These are phyloP conservation scores for Pollicipes pollicipes DNA, from an alignment of 1,140 invertebrate genomes.

Conservation along the genomic window DNA sequence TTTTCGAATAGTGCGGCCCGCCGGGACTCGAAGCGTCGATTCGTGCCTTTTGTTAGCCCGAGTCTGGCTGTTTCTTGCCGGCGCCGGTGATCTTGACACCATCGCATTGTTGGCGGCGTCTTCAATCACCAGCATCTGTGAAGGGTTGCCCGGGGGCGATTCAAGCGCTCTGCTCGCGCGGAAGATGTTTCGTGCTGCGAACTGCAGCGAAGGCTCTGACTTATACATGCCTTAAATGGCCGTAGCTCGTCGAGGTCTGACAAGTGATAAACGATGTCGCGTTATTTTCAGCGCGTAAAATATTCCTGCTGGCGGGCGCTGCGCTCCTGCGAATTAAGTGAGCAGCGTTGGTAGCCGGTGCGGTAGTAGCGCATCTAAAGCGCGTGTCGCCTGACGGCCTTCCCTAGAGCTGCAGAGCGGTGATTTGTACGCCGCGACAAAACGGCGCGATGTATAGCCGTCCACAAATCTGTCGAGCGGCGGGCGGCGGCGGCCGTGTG, in stretches of 20 bases:
- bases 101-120: neutral
- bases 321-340: neutral
- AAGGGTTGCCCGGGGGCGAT: no score
- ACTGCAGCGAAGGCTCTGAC: neutral
- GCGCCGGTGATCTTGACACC: neutral
- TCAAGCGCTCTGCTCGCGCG: no score
- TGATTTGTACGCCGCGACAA: neutral
- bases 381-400: no score
- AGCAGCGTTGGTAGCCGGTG: no score
- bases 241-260: neutral
- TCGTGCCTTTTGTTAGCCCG: neutral
- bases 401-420: neutral
- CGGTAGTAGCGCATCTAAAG: neutral
- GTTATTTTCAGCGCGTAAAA: neutral
- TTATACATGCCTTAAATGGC: neutral
- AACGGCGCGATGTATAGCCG: no score
- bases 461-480: neutral
- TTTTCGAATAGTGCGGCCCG: neutral
- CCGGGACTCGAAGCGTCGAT: no score
- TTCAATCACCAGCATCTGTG: neutral
- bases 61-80: neutral
- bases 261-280: neutral
- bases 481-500: no score
- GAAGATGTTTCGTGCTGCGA: neutral
- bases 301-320: neutral